These are phyloP conservation scores for Scopus umbretta DNA, from an alignment of 2,113 vertebrate genomes.

Conservation along the genomic window DNA sequence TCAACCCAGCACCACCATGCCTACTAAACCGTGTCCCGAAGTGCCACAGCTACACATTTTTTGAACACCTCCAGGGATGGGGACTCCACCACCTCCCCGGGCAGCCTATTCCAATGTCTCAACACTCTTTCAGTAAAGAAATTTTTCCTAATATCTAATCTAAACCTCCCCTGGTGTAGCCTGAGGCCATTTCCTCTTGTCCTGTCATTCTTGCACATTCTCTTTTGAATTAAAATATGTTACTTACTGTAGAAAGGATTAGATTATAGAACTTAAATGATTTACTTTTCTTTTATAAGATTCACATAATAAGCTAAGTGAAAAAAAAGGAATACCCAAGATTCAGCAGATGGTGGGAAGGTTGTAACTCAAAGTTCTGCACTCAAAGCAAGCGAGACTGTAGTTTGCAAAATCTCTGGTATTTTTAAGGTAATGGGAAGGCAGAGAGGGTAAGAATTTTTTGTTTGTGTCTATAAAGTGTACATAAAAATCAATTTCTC, in stretches of 20 bases:
- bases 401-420: not conserved
- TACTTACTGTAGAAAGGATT: not conserved
- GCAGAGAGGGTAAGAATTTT: not conserved
- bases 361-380: not conserved
- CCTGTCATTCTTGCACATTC: not conserved
- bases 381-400: not conserved
- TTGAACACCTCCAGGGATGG: no score
- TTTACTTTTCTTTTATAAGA: not conserved
- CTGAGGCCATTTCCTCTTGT: no score
- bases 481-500: not conserved
- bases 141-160: no score
- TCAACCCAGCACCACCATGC: no score
- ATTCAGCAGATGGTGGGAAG: accelerated
- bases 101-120: no score
- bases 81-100: no score
- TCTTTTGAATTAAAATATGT: not conserved
- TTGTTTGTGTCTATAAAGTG: not conserved
- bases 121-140: no score
- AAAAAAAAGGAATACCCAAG: not conserved
- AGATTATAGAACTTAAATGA: not conserved
- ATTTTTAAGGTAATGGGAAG: not conserved
- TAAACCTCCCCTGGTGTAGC: no score
- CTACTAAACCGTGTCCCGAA: no score
- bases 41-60: no score
- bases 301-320: not conserved